Evolutionary conservation across 1,140 invertebrate genomes (phyloP).

Genomic region (Adelges cooleyi): DNA sequence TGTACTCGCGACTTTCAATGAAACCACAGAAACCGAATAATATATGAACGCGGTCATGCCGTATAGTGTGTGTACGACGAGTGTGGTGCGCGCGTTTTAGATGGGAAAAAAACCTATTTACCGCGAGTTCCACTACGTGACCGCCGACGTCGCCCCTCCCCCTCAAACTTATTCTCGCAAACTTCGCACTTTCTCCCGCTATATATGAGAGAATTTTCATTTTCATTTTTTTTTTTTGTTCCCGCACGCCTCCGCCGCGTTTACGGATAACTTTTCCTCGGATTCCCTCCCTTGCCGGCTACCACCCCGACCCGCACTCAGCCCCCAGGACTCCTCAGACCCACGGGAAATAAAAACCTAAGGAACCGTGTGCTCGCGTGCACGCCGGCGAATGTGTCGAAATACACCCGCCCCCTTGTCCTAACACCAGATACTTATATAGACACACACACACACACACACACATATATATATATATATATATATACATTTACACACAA

Average conservation of each 20-base stretch:
- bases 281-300: not conserved
- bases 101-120: too few relatives aligned
- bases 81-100: too few relatives aligned
- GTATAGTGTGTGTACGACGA: too few relatives aligned
- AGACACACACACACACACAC: too few relatives aligned
- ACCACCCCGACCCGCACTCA: not conserved
- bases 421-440: not conserved
- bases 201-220: not conserved
- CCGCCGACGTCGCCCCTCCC: too few relatives aligned
- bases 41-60: too few relatives aligned
- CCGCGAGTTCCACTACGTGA: too few relatives aligned
- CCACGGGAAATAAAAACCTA: constrained; percentile 18
- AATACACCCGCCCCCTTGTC: not conserved
- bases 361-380: not conserved
- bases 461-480: too few relatives aligned
- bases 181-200: too few relatives aligned
- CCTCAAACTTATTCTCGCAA: too few relatives aligned
- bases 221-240: not conserved
- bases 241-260: not conserved
- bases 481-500: not conserved
- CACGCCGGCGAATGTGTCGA: not conserved
- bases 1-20: too few relatives aligned
- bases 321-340: not conserved
- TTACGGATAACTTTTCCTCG: constrained; percentile 8
- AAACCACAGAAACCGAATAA: too few relatives aligned